A percentile compares a stretch with the other conserved stretches of the same genome.
These are phyloP conservation scores for Characodon lateralis DNA, from an alignment of 2,797 vertebrate species.

Conservation along the genomic window DNA sequence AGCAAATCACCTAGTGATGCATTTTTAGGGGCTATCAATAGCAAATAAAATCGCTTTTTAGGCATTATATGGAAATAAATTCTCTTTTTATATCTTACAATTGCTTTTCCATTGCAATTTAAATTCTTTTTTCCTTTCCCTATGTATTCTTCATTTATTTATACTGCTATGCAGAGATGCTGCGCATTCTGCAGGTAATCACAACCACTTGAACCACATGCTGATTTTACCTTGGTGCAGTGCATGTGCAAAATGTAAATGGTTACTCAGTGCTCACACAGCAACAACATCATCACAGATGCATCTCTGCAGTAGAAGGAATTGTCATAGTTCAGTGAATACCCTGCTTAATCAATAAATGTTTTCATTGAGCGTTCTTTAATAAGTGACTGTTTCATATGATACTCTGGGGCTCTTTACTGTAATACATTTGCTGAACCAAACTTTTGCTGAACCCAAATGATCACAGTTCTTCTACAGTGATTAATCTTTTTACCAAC, in stretches of 20 bases:
- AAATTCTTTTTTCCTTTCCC: not conserved
- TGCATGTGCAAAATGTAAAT: not conserved
- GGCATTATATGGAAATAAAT: not conserved
- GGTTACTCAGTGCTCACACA: conserved; percentile 1
- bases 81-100: not conserved
- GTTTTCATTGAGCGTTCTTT: no score
- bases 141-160: not conserved
- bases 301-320: not conserved
- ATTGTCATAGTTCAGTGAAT: not conserved
- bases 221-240: not conserved
- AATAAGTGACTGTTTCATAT: no score
- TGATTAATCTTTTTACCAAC: no score
- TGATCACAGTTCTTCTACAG: no score
- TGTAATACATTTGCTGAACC: no score
- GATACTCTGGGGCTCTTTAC: no score
- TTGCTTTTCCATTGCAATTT: not conserved
- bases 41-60: not conserved
- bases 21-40: not conserved
- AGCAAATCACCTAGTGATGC: not conserved
- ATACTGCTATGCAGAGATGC: not conserved
- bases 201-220: not conserved
- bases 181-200: not conserved
- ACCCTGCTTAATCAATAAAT: no score
- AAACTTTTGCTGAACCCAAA: no score
- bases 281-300: not conserved